These are phyloP conservation scores for Prietella phreatophila DNA, from an alignment of 2,113 vertebrate species.

Conservation along the genomic window DNA sequence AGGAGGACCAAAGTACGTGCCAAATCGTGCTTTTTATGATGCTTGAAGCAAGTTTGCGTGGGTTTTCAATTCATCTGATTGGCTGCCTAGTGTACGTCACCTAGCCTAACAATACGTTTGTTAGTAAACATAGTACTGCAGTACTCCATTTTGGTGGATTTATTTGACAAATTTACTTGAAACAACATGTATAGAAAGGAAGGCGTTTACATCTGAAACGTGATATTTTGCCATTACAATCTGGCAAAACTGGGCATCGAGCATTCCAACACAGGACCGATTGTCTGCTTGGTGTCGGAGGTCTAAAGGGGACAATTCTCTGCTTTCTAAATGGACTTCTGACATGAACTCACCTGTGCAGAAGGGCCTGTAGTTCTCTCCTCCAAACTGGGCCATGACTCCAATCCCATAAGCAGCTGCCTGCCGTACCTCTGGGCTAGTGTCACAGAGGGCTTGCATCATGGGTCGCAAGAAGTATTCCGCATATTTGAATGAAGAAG, in stretches of 20 bases:
- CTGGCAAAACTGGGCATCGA: neutral
- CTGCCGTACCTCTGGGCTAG: slow-evolving; percentile 91
- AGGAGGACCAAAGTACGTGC: no score
- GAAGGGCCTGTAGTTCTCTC: slow-evolving; percentile 91
- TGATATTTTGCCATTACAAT: neutral
- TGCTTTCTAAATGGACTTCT: neutral
- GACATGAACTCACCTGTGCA: slow-evolving; percentile 80
- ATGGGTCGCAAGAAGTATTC: slow-evolving; percentile 91
- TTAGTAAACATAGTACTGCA: no score
- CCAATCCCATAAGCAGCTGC: slow-evolving; percentile 94
- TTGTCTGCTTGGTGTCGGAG: no score
- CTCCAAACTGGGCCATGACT: slow-evolving; percentile 95
- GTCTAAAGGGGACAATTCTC: neutral
- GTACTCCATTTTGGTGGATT: no score
- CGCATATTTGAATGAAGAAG: slow-evolving; percentile 91
- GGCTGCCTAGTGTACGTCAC: no score
- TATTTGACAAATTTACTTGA: neutral
- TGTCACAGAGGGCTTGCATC: slow-evolving; percentile 89
- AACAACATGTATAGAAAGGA: no score
- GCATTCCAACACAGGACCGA: neutral
- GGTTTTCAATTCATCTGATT: neutral
- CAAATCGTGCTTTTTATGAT: neutral
- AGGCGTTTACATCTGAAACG: no score
- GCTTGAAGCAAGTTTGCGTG: neutral
- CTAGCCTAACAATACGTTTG: no score